Evolutionary conservation across 2,797 vertebrate species (phyloP).

Genomic region (Tympanoctomys barrerae): DNA sequence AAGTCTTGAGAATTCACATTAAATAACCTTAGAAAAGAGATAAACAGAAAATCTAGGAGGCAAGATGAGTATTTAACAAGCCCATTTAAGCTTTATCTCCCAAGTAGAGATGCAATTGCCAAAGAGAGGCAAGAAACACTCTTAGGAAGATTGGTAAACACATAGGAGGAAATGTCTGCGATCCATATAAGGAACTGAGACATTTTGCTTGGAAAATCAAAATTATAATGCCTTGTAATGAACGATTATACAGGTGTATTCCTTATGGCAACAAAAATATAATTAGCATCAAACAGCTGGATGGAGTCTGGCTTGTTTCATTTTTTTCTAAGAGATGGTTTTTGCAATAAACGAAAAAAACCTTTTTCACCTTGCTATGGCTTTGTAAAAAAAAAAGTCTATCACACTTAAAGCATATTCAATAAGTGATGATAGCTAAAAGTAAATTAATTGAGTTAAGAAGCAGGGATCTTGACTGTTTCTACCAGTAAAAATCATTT

Average conservation of each 20-base stretch:
- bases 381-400: background rate
- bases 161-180: slow-evolving; percentile 6
- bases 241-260: slow-evolving; percentile 70
- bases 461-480: background rate
- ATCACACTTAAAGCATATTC: background rate
- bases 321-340: slow-evolving; percentile 36
- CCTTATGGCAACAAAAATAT: slow-evolving; percentile 62
- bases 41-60: background rate
- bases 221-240: slow-evolving; percentile 53
- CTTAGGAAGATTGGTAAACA: slow-evolving; percentile 13
- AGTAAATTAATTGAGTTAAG: slow-evolving; percentile 14
- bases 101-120: background rate
- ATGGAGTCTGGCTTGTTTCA: slow-evolving; percentile 12
- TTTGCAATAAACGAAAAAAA: background rate
- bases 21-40: background rate
- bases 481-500: background rate
- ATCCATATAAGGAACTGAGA: background rate
- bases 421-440: background rate
- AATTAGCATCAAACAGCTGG: slow-evolving; percentile 66
- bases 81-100: slow-evolving; percentile 38
- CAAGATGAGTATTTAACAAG: slow-evolving; percentile 67
- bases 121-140: slow-evolving; percentile 44
- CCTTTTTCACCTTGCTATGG: background rate
- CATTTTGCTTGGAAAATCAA: slow-evolving; percentile 57
- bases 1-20: background rate